phyloP scores from a whole-genome alignment of 2,888 invertebrate genomes.

The Abscondita cerata region DNA sequence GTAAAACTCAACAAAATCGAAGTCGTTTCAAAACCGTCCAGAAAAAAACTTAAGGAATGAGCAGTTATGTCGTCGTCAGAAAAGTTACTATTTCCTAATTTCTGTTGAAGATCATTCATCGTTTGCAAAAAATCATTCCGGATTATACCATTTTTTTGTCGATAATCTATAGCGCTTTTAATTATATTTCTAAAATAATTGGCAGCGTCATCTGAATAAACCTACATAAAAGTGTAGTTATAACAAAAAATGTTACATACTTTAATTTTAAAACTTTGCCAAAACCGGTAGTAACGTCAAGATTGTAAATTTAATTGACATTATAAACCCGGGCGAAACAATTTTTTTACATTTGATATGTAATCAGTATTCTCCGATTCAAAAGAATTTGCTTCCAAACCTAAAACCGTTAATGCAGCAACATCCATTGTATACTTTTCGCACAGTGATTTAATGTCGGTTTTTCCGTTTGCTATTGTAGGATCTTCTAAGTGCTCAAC shows the following conservation, averaged over 20 bases:
- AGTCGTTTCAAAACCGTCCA: conserved; percentile 61
- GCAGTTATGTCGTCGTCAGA: conserved; percentile 49
- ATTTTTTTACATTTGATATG: conserved; percentile 42
- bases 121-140: conserved; percentile 58
- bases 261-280: neutral
- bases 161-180: conserved; percentile 50
- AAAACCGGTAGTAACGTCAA: neutral
- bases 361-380: conserved; percentile 43
- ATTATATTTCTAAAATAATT: conserved; percentile 52
- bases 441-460: conserved; percentile 57
- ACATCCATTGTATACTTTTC: conserved; percentile 57
- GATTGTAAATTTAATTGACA: conserved; percentile 12
- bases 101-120: conserved; percentile 50
- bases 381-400: conserved; percentile 55
- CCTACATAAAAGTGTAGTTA: conserved; percentile 20
- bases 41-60: conserved; percentile 56
- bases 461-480: conserved; percentile 48
- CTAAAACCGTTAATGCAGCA: conserved; percentile 57
- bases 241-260: conserved; percentile 17
- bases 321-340: conserved; percentile 27
- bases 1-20: conserved; percentile 55
- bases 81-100: conserved; percentile 36
- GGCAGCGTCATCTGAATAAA: conserved; percentile 38
- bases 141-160: conserved; percentile 52
- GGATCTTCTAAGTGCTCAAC: conserved; percentile 54